Evolutionary conservation across 2,113 vertebrate genomes (phyloP).

Genomic region (Thalassarche chlororhynchos): DNA sequence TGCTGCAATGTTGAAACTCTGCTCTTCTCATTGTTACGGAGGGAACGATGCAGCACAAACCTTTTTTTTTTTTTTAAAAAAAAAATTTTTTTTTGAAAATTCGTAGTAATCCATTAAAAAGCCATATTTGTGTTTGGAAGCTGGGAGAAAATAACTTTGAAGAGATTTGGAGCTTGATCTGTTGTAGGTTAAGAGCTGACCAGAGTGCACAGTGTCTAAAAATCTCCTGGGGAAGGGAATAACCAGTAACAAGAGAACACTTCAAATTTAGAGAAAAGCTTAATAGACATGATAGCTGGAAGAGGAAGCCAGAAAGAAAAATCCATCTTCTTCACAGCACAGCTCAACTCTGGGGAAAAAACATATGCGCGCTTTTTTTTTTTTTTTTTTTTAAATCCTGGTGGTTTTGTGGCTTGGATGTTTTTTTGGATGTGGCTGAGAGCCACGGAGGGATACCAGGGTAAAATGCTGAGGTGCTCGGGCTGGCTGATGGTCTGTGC

Average conservation of each 20-base stretch:
- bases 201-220: not conserved
- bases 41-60: not conserved
- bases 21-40: rapidly evolving
- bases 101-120: not conserved
- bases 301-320: not conserved
- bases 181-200: not conserved
- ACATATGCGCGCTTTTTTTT: not conserved
- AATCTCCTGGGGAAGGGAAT: not conserved
- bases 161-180: not conserved
- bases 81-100: not conserved
- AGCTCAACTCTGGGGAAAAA: not conserved
- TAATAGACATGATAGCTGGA: not conserved
- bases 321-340: not conserved
- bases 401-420: not conserved
- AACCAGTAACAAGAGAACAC: not conserved
- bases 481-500: not conserved
- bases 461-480: not conserved
- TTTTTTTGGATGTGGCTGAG: not conserved
- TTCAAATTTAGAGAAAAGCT: not conserved
- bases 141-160: not conserved
- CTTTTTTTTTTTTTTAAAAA: not conserved
- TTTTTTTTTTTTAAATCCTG: not conserved
- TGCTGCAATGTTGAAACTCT: not conserved
- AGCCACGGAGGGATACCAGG: not conserved
- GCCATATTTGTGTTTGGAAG: not conserved